A percentile compares a stretch with the other conserved stretches of the same genome.
Conservation (phyloP, 2,888 invertebrate genomes). For the Cephus sareptanus region DNA sequence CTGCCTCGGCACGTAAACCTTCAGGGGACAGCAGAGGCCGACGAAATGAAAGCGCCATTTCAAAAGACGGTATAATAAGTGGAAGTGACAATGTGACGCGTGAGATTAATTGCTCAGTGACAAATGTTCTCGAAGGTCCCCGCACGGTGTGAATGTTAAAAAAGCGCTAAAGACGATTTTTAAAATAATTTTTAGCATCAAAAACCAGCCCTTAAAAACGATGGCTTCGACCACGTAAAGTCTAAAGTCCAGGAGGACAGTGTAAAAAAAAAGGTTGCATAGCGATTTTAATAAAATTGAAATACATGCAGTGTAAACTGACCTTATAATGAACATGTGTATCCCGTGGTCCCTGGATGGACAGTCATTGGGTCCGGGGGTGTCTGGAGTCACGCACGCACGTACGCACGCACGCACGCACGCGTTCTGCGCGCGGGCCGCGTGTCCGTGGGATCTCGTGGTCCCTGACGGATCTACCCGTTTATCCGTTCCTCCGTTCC, state of each 20-base stretch:
- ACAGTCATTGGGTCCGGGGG: conserved; percentile 61
- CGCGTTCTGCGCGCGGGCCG: conserved; percentile 11
- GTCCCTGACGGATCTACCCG: conserved; percentile 38
- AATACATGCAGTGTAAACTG: conserved; percentile 30
- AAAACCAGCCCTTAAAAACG: not conserved
- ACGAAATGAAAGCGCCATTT: not conserved
- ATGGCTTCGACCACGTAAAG: not conserved
- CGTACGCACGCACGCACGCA: conserved; percentile 27
- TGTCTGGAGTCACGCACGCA: conserved; percentile 31
- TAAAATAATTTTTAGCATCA: not conserved
- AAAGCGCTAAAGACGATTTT: not conserved
- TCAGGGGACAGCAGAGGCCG: not conserved
- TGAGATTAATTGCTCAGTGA: not conserved
- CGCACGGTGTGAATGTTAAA: not conserved
- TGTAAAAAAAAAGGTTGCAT: not conserved
- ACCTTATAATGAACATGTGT: conserved; percentile 66
- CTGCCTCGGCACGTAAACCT: not conserved
- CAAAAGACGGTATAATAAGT: not conserved
- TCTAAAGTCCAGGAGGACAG: not conserved
- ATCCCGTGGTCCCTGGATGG: conserved; percentile 64
- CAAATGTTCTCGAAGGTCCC: not conserved
- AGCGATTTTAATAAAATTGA: not conserved
- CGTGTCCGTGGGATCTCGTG: conserved; percentile 24
- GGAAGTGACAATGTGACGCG: not conserved
- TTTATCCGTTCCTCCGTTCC: conserved; percentile 11